Evolutionary conservation across 2,797 vertebrate species (phyloP).

Genomic region (Amblyraja radiata): DNA sequence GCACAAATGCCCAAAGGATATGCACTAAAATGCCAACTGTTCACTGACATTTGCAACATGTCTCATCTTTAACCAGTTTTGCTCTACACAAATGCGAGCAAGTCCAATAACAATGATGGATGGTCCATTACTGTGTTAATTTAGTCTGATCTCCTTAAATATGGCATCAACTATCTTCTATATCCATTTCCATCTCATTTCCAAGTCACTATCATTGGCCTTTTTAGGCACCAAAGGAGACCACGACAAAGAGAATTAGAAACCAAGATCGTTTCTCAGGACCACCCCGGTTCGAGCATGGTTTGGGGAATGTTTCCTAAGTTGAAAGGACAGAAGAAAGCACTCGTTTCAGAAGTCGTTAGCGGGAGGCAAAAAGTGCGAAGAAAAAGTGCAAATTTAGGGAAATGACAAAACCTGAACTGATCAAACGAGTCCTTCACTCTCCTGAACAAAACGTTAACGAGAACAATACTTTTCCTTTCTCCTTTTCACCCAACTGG

Average conservation of each 20-base stretch:
- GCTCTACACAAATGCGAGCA: background rate
- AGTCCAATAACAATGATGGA: constrained; percentile 30
- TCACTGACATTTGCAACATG: constrained; percentile 34
- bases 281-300: background rate
- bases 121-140: background rate
- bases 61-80: constrained; percentile 5
- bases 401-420: background rate
- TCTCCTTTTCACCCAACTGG: background rate
- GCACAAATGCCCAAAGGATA: constrained; percentile 8
- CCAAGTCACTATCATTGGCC: background rate
- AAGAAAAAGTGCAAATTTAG: background rate
- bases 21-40: constrained; percentile 17
- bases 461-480: background rate
- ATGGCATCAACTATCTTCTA: background rate
- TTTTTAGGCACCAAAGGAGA: background rate
- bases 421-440: background rate
- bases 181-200: background rate
- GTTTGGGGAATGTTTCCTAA: background rate
- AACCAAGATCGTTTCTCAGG: background rate
- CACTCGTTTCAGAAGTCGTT: background rate
- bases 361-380: background rate
- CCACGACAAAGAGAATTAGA: background rate
- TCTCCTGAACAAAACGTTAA: background rate
- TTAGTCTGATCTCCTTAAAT: background rate
- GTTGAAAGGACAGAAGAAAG: background rate